Conservation (phyloP, 2,797 vertebrate genomes). For the Spinus olivaceus region DNA sequence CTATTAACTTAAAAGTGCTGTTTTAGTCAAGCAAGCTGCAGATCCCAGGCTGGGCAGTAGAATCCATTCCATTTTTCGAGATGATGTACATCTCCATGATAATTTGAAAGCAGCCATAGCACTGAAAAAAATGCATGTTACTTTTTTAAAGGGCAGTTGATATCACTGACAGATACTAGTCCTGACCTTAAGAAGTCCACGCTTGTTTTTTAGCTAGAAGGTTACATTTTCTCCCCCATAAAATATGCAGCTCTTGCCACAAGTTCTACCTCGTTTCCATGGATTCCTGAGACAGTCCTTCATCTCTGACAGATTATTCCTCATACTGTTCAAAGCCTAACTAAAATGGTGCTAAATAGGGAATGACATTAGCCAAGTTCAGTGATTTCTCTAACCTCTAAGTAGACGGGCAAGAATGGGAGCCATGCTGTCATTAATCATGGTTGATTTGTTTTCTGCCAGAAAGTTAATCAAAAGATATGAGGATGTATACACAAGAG, state of each 20-base stretch:
- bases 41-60: neutral
- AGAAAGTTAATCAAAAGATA: conserved; percentile 2
- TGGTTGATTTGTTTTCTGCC: neutral
- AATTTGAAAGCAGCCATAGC: neutral
- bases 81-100: neutral
- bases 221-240: neutral
- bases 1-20: conserved; percentile 8
- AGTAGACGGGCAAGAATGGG: neutral
- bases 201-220: neutral
- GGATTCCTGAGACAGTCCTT: conserved; percentile 40
- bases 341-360: conserved; percentile 18
- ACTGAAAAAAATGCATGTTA: neutral
- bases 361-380: conserved; percentile 44
- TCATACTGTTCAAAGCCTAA: neutral
- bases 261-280: conserved; percentile 21
- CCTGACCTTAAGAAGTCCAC: neutral
- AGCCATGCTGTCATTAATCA: neutral
- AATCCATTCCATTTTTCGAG: neutral
- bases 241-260: conserved; percentile 5
- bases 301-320: conserved; percentile 46
- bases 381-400: conserved; percentile 20
- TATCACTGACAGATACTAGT: neutral
- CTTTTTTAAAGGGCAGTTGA: neutral
- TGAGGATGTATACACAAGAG: neutral
- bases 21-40: conserved; percentile 12